Base-by-base conservation (phyloP, 2,797 vertebrate species). In the Rhinella marina region DNA sequence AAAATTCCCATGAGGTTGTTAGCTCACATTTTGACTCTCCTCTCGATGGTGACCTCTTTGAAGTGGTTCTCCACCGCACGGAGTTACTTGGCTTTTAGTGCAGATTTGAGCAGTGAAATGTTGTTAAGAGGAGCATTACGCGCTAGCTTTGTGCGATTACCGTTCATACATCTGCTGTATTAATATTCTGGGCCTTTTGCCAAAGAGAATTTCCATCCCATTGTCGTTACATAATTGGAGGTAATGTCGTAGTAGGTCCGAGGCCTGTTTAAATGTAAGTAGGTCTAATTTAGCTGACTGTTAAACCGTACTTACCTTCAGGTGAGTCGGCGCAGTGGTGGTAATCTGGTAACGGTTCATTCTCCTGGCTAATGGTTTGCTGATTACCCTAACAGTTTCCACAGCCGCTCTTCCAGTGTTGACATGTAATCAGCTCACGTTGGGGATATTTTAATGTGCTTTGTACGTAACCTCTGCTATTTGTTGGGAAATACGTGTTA, bases 151-250 rank as follows among this genome's bases (percentile, higher is more conserved):
- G 23, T 77, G 10, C 16, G 50, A 77, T 77, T 77, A 54, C 50
- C 16, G 21, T 7, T 75, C 72, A 80, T 29, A n/a, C 78, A 41
- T 59, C 59, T 81, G 79, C 32, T 41, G 14, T 62, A 81, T 62
- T 81, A 62, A 81, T 81, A 50, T 52, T 85, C 83, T 85, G 72
- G 83, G 83, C 70, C n/a, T 62, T 25, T 25, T 61, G 83, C 72
- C 83, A 85, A 75, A n/a, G 41, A 52, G 29, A 64, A 76, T 85
- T 85, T 84, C 52, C 57, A 27, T 77, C 7, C 50, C 32, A 32
- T 76, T 75, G 68, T 84, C 16, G 29, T 76, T 75, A n/a, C 23
- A n/a, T 48, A 16, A 48, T 59, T 73, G 68, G 27, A 75, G 82
- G 66, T 84, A 48, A 73, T 59, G 48, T 48, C 11, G 50, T 68